These are phyloP conservation scores for Microcebus griseorufus DNA, from an alignment of 2,113 vertebrate species.

Conservation along the genomic window DNA sequence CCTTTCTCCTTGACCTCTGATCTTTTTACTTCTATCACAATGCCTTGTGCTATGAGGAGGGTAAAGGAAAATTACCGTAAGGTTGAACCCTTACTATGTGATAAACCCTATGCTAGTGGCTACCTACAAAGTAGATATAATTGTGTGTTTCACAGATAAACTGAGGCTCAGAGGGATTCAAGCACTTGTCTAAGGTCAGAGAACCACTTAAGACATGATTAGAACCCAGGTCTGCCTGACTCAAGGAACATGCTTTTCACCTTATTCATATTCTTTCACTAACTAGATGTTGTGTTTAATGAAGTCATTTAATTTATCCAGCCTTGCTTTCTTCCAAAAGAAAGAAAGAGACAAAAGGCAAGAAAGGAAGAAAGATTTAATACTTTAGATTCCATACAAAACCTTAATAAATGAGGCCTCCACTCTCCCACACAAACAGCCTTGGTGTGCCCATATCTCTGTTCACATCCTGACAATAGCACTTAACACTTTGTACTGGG, in stretches of 20 bases:
- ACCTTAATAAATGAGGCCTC: not conserved
- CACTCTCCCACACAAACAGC: not conserved
- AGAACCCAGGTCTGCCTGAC: not conserved
- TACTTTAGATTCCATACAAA: slow-evolving; percentile 13
- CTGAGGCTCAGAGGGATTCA: not conserved
- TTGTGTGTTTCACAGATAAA: not conserved
- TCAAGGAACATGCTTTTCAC: not conserved
- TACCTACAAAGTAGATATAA: not conserved
- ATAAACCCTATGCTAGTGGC: not conserved
- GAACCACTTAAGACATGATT: not conserved
- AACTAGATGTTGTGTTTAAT: not conserved
- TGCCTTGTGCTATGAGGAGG: not conserved
- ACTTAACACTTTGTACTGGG: not conserved
- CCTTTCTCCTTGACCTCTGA: not conserved
- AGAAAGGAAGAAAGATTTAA: not conserved
- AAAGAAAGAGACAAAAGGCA: not conserved
- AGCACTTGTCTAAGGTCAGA: not conserved
- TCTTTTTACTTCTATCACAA: not conserved
- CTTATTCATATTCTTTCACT: not conserved
- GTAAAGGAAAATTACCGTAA: not conserved
- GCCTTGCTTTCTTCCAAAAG: not conserved
- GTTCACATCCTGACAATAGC: not conserved
- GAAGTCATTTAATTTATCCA: not conserved
- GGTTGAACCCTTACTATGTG: not conserved
- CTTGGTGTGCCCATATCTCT: not conserved